Conservation (phyloP, 2,888 invertebrate species). For the Conomelus anceps region DNA sequence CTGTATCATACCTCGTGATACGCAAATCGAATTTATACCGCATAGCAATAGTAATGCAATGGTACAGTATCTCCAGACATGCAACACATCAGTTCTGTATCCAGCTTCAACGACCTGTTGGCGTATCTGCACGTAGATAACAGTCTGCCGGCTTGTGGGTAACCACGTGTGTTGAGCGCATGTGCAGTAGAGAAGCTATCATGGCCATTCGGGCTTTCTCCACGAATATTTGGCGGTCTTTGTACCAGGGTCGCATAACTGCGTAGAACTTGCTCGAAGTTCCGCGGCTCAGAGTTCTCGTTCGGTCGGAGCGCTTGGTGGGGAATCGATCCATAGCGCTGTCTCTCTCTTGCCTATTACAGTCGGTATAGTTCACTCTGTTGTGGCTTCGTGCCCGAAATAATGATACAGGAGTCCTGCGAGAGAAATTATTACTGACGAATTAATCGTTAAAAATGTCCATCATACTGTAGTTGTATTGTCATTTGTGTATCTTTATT, state of each 20-base stretch:
- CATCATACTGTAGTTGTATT: too few relatives aligned
- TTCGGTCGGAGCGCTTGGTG: not conserved
- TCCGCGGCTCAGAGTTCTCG: not conserved
- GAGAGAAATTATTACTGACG: too few relatives aligned
- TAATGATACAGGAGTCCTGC: not conserved
- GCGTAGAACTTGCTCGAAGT: not conserved
- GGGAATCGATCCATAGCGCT: not conserved
- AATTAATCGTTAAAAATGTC: too few relatives aligned
- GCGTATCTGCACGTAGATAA: not conserved
- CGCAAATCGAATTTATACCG: too few relatives aligned
- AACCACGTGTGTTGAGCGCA: not conserved
- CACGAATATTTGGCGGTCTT: slow-evolving; percentile 33
- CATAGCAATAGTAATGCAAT: too few relatives aligned
- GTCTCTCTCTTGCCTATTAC: not conserved
- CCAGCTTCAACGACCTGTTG: not conserved
- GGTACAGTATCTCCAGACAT: not conserved
- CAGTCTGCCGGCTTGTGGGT: too few relatives aligned
- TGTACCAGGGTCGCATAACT: slow-evolving; percentile 29
- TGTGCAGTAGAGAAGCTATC: not conserved
- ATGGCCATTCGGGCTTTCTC: slow-evolving; percentile 24
- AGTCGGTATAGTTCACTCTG: not conserved
- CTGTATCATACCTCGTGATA: too few relatives aligned
- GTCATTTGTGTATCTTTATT: too few relatives aligned
- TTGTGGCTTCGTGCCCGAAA: not conserved
- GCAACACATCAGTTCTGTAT: not conserved